A percentile compares a stretch with the other conserved stretches of the same genome.
These are phyloP conservation scores for Atherinomorus stipes DNA, from an alignment of 2,113 vertebrate genomes.

Conservation along the genomic window DNA sequence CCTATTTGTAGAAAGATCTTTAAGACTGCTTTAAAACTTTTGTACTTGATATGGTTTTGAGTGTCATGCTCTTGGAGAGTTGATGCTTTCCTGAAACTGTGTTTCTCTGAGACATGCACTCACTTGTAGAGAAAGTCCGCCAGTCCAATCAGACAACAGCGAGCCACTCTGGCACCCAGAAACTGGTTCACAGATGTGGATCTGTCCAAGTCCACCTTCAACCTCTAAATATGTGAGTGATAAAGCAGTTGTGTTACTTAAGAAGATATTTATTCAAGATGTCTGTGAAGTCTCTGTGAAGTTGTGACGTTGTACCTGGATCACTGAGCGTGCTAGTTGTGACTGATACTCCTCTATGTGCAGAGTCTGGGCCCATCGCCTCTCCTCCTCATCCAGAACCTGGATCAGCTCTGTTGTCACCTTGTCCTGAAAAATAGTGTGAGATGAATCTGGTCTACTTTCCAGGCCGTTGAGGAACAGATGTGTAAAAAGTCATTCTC, in stretches of 20 bases:
- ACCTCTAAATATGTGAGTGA: constrained; percentile 76
- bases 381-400: constrained; percentile 83
- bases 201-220: constrained; percentile 89
- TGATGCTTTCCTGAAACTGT: too few species aligned
- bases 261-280: neutral
- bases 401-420: constrained; percentile 80
- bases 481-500: neutral
- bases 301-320: constrained; percentile 68
- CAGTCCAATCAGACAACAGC: constrained; percentile 88
- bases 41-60: too few species aligned
- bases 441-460: neutral
- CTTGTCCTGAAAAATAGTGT: constrained; percentile 73
- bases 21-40: too few species aligned
- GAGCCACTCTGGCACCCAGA: constrained; percentile 88
- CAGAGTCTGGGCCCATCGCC: constrained; percentile 80
- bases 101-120: constrained; percentile 13
- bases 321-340: constrained; percentile 80
- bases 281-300: neutral
- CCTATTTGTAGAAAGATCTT: too few species aligned
- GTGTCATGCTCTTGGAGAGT: too few species aligned
- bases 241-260: neutral
- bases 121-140: constrained; percentile 92
- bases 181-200: constrained; percentile 90
- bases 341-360: constrained; percentile 85
- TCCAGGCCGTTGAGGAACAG: neutral